Evolutionary conservation across 2,113 vertebrate species (phyloP).

Genomic region (Sula dactylatra): DNA sequence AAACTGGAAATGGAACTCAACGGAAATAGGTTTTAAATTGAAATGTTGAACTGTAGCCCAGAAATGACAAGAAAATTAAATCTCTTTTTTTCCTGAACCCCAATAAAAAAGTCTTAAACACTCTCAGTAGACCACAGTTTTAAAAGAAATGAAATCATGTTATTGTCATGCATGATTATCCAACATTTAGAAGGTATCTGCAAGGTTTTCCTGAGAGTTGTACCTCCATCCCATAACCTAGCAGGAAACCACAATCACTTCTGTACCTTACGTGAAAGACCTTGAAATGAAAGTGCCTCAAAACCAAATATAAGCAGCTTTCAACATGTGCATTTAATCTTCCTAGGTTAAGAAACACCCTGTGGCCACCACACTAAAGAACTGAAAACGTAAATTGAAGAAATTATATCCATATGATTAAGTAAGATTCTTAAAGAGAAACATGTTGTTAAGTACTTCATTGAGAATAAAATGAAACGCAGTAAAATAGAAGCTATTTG

Average conservation of each 20-base stretch:
- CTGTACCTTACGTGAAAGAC: constrained; percentile 72
- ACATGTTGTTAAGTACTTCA: constrained; percentile 80
- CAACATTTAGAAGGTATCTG: constrained; percentile 54
- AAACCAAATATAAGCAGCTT: constrained; percentile 75
- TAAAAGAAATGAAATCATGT: constrained; percentile 61
- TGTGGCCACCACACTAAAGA: constrained; percentile 82
- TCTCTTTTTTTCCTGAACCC: constrained; percentile 38
- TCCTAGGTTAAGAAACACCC: constrained; percentile 81
- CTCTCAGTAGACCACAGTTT: constrained; percentile 33
- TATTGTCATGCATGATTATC: constrained; percentile 66
- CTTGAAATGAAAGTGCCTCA: constrained; percentile 68
- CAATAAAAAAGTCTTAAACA: constrained; percentile 58
- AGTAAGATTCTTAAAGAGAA: constrained; percentile 83
- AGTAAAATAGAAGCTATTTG: constrained; percentile 77
- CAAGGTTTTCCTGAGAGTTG: constrained; percentile 51
- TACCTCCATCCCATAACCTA: constrained; percentile 56
- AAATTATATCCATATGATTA: constrained; percentile 88
- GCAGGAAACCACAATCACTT: constrained; percentile 82
- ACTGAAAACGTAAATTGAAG: constrained; percentile 82
- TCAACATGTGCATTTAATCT: constrained; percentile 83
- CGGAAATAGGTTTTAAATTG: constrained; percentile 61
- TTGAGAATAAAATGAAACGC: constrained; percentile 83
- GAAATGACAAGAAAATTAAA: constrained; percentile 64
- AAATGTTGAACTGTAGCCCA: constrained; percentile 66
- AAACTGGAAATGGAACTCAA: constrained; percentile 54